phyloP scores from a whole-genome alignment of 1,140 invertebrate species.

The Zaprionus kolodkinae region DNA sequence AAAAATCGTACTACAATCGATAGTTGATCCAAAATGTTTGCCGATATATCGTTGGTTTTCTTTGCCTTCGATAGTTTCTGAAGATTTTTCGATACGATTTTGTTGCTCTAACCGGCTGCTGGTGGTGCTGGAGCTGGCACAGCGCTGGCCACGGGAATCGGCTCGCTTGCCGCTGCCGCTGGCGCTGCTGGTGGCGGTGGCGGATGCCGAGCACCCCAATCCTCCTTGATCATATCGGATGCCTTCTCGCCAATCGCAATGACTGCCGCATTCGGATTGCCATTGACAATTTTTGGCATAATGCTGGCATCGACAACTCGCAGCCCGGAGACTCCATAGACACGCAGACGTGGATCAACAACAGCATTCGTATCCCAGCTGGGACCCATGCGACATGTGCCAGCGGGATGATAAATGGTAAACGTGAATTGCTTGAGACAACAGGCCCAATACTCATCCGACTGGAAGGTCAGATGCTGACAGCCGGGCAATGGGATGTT shows the following conservation, averaged over 20 bases:
- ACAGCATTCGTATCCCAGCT: conserved; percentile 90
- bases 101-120: not conserved
- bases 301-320: conserved; percentile 91
- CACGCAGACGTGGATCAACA: conserved; percentile 90
- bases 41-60: too few relatives aligned
- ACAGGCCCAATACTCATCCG: conserved; percentile 95
- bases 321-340: conserved; percentile 89
- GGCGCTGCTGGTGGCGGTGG: not conserved
- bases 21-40: too few relatives aligned
- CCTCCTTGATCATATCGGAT: conserved; percentile 91
- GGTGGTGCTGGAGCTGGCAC: not conserved
- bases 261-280: conserved; percentile 91
- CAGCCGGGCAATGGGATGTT: conserved; percentile 93
- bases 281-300: conserved; percentile 92
- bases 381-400: conserved; percentile 95
- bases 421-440: conserved; percentile 90
- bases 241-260: conserved; percentile 91
- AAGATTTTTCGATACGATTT: too few relatives aligned
- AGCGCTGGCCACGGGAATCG: not conserved
- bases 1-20: too few relatives aligned
- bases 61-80: too few relatives aligned
- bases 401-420: conserved; percentile 93
- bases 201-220: conserved; percentile 86
- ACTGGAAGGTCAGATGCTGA: conserved; percentile 88
- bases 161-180: not conserved